Evolutionary conservation across 2,113 vertebrate genomes (phyloP), one percentile per base, ranked within the genome.

Genomic region (Meles meles): DNA sequence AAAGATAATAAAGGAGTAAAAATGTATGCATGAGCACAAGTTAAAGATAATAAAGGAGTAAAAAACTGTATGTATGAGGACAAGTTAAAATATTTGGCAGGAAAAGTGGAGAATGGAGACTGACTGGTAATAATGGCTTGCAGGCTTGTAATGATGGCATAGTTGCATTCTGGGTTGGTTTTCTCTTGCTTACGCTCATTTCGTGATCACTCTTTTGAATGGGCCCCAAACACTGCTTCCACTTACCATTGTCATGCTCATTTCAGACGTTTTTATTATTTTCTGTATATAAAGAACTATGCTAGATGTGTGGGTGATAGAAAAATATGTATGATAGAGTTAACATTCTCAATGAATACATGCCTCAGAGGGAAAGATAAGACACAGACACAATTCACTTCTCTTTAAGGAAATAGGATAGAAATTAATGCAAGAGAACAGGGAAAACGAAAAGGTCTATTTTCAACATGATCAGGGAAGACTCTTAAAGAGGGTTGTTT

Each of bases 261-360:
- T 63, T 93, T 76, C n/a, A 92, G 13, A 49, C 9, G 59, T 92
- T 91, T 96, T 93, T 86, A 55, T 67, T 92, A 89, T 42, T 31
- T 59, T 52, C 27, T 87, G 0, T 18, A 72, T 79, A 42, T 84
- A 74, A 80, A 67, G 76, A 82, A 42, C 15, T 61, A 37, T 81
- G 47, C 4, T 76, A 49, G 4, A 9, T 71, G 23, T 67, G 31
- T 47, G 18, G 7, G 18, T 23, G 4, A 93, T 57, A 77, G 49
- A 77, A 95, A 94, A 93, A 61, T 82, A 61, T 18, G 74, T 9
- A 93, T 42, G 21, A 80, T 29, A n/a, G 44, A 76, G 39, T 77
- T 63, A 77, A 44, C 80, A 8, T 88, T 79, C 61, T 94, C 74
- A 59, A 93, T 52, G 9, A 88, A 52, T 93, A 49, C 20, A 69